phyloP scores from a whole-genome alignment of 2,797 vertebrate species.

The Oryzias dopingdopingensis region DNA sequence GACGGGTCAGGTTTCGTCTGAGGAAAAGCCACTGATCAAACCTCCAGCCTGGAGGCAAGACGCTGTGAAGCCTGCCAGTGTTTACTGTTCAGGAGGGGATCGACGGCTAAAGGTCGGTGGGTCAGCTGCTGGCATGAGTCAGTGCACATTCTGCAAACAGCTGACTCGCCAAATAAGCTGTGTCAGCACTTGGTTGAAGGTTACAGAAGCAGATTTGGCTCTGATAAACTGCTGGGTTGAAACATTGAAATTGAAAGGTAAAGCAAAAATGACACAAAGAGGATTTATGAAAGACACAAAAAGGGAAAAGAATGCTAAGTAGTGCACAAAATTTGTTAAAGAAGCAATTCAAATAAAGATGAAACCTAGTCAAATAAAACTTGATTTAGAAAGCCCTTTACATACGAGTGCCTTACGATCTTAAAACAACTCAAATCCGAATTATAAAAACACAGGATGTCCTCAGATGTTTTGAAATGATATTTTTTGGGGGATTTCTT shows the following conservation, averaged over 20 bases:
- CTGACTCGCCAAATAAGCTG: slow-evolving; percentile 19
- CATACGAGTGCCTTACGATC: too few relatives aligned
- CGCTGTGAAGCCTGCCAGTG: slow-evolving; percentile 51
- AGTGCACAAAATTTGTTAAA: too few relatives aligned
- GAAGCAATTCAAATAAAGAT: too few relatives aligned
- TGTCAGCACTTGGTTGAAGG: slow-evolving; percentile 21
- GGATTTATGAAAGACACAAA: too few relatives aligned
- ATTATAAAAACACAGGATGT: too few relatives aligned
- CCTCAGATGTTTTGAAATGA: too few relatives aligned
- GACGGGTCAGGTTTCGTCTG: slow-evolving; percentile 48
- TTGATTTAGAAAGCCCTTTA: too few relatives aligned
- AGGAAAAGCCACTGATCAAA: slow-evolving; percentile 56
- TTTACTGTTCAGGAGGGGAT: slow-evolving; percentile 49
- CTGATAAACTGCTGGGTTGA: not conserved
- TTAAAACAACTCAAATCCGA: too few relatives aligned
- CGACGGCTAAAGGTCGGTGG: slow-evolving; percentile 21
- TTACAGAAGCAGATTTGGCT: slow-evolving; percentile 3
- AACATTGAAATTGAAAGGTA: not conserved
- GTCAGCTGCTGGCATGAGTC: slow-evolving; percentile 9
- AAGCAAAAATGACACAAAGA: not conserved
- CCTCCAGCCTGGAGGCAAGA: slow-evolving; percentile 27
- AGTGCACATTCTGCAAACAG: not conserved
- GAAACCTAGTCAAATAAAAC: too few relatives aligned
- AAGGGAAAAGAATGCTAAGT: too few relatives aligned
- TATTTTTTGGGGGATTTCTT: too few relatives aligned